Evolutionary conservation across 1,140 invertebrate genomes (phyloP).

Genomic region (Andrena cerasifolii): DNA sequence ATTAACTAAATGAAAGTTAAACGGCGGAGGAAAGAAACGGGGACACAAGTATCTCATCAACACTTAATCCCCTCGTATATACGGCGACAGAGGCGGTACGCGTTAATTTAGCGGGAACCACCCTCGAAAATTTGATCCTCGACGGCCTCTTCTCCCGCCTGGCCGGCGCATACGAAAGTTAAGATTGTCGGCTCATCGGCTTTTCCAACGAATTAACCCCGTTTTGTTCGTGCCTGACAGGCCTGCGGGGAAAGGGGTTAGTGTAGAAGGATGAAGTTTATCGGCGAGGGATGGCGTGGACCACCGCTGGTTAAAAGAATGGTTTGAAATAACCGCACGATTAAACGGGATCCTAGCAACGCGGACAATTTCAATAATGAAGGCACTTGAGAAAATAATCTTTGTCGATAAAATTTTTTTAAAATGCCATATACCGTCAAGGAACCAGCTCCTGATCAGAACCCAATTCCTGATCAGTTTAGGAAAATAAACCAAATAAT

Average conservation of each 20-base stretch:
- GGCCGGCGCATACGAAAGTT: conserved; percentile 25
- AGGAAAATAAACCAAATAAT: no score
- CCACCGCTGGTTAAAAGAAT: conserved; percentile 2
- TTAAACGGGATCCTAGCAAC: conserved; percentile 20
- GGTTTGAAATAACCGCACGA: conserved; percentile 1
- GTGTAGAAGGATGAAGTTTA: conserved; percentile 5
- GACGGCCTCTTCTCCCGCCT: conserved; percentile 9
- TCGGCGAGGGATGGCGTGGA: background rate
- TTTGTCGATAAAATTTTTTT: no score
- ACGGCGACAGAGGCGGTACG: background rate
- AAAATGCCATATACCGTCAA: no score
- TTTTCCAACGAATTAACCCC: conserved; percentile 44
- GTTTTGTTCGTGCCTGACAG: conserved; percentile 20
- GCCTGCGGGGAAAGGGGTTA: background rate
- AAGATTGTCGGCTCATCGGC: conserved; percentile 37
- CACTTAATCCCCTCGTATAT: conserved; percentile 20
- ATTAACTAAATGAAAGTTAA: conserved; percentile 22
- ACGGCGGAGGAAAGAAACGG: background rate
- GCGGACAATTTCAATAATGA: no score
- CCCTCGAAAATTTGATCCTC: conserved; percentile 30
- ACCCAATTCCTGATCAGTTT: no score
- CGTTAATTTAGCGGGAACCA: conserved; percentile 36
- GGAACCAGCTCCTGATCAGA: no score
- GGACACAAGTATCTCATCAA: conserved; percentile 21
- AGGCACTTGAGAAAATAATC: no score